Percentiles rank a stretch among this genome's conserved stretches.
Conservation (phyloP, 2,797 vertebrate genomes). For the Phalanger gymnotis region DNA sequence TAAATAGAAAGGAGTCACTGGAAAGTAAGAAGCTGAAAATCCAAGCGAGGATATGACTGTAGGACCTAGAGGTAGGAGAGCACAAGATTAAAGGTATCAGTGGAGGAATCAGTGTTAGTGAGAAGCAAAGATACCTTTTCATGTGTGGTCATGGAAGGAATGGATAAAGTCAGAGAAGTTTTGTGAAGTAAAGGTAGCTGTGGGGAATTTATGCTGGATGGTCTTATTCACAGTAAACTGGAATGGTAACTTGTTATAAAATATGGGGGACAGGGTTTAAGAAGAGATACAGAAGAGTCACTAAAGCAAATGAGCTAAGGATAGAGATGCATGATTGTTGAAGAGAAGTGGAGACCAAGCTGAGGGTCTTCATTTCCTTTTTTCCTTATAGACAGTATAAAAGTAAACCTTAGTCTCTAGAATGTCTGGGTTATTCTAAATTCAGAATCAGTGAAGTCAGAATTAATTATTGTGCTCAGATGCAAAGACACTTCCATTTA, state of each 20-base stretch:
- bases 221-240: neutral
- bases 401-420: slow-evolving; percentile 40
- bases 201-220: neutral
- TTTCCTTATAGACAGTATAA: neutral
- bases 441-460: slow-evolving; percentile 15
- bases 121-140: neutral
- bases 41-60: neutral
- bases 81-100: neutral
- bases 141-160: neutral
- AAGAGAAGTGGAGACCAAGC: neutral
- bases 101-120: neutral
- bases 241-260: neutral
- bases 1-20: neutral
- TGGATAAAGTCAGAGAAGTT: neutral
- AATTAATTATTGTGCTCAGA: slow-evolving; percentile 24
- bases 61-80: neutral
- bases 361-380: neutral
- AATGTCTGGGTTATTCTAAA: neutral
- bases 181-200: neutral
- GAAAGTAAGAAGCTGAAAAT: neutral
- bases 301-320: neutral
- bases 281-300: neutral
- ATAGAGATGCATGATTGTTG: neutral
- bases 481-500: slow-evolving; percentile 27
- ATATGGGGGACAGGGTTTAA: neutral